Percentiles rank a stretch among this genome's conserved stretches.
Conservation (phyloP, 64 coral and sea anemone species). For the Pocillopora damicornis region DNA sequence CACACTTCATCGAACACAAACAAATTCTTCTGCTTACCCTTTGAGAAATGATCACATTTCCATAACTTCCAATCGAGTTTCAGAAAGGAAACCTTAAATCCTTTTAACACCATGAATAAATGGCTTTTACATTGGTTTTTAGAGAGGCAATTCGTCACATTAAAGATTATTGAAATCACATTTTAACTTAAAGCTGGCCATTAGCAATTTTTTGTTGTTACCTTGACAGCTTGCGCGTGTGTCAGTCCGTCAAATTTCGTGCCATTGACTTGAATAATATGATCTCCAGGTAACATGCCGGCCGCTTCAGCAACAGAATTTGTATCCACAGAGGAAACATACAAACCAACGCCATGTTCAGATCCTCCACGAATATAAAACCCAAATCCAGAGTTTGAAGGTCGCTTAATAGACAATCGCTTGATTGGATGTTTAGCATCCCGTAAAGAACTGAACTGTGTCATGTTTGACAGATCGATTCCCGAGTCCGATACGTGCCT, state of each 20-base stretch:
- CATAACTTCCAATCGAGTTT: too few relatives aligned
- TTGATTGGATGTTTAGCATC: conserved; percentile 64
- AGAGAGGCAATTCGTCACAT: not conserved
- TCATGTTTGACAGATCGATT: conserved; percentile 70
- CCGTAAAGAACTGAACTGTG: conserved; percentile 27
- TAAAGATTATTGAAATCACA: not conserved
- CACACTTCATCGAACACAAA: not conserved
- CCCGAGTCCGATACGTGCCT: conserved; percentile 77
- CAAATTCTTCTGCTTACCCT: not conserved
- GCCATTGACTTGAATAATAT: conserved; percentile 79
- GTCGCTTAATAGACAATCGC: conserved; percentile 70
- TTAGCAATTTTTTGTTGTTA: conserved; percentile 17
- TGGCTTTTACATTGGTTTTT: too few relatives aligned
- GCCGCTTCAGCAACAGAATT: conserved; percentile 63
- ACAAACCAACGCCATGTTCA: conserved; percentile 90
- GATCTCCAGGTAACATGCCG: conserved; percentile 88
- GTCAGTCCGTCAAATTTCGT: conserved; percentile 75
- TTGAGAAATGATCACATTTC: not conserved
- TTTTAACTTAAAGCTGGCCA: not conserved
- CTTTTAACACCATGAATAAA: too few relatives aligned
- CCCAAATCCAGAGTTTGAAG: conserved; percentile 71
- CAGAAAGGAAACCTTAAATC: too few relatives aligned
- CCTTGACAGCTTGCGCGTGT: conserved; percentile 90
- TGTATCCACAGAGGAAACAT: conserved; percentile 85
- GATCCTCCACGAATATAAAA: conserved; percentile 94